phyloP scores from a whole-genome alignment of 2,113 vertebrate genomes.

The Oncorhynchus masou region DNA sequence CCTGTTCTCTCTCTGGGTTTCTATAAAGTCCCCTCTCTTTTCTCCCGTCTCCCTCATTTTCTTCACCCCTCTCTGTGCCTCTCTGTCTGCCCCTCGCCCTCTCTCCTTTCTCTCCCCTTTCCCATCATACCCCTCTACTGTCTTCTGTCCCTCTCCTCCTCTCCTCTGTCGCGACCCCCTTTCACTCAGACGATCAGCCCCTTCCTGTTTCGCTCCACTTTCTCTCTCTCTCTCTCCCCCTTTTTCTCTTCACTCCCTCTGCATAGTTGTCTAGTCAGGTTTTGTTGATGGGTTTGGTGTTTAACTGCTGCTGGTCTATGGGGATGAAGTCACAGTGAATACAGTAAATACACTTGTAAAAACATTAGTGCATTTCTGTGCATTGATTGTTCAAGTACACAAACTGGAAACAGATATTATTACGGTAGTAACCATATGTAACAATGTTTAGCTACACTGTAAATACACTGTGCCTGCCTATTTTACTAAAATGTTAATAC shows the following conservation, averaged over 20 bases:
- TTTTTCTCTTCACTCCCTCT: constrained; percentile 53
- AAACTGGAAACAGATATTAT: no score
- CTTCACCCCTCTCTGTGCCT: constrained; percentile 67
- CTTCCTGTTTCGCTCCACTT: constrained; percentile 49
- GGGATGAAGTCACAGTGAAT: background rate
- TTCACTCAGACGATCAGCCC: constrained; percentile 52
- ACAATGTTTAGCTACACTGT: no score
- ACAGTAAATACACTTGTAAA: background rate
- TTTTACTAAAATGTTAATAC: no score
- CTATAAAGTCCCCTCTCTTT: constrained; percentile 64
- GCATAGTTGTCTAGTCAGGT: background rate
- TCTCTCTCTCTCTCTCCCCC: background rate
- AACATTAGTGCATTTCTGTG: no score
- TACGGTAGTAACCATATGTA: no score
- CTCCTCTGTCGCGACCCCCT: constrained; percentile 36
- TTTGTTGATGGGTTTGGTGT: background rate
- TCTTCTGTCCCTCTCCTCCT: constrained; percentile 53
- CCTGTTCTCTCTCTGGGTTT: constrained; percentile 52
- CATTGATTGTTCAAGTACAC: no score
- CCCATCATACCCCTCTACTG: constrained; percentile 73
- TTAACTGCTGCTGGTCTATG: background rate
- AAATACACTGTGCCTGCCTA: no score
- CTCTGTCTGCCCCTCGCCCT: constrained; percentile 57
- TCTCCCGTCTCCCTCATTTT: constrained; percentile 48
- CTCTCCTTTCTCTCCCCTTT: constrained; percentile 52